Evolutionary conservation across 2,113 vertebrate genomes (phyloP), one percentile per base, ranked within the genome.

Genomic region (Rynchops niger): DNA sequence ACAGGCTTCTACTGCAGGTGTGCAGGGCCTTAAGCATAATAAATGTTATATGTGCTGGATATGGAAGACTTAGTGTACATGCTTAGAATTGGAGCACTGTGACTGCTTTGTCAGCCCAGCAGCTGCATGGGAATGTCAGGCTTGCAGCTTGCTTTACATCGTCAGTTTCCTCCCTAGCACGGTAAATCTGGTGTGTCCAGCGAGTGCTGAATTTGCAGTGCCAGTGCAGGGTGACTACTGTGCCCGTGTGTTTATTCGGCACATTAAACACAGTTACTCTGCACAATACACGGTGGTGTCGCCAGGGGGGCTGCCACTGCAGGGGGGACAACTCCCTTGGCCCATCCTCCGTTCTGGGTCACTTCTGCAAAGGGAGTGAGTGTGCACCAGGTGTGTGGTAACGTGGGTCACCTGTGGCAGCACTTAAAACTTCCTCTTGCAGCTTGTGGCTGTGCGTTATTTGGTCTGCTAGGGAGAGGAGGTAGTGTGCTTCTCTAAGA

Each of bases 211-310:
- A 34, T 36, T 42, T 58, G 87, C 69, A 27, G 49, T 0, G 45
- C 30, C 34, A 15, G 8, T 42, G 40, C 38, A 23, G 74, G 47
- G 72, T 4, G 1, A 2, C 67, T 36, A 50, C 93, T 45, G 49
- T 6, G 23, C 4, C 3, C 4, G 0, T 6, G 12, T 9, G n/a
- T 63, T 40, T 50, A 30, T 32, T 63, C 1, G 5, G 55, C 45
- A 10, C 25, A 2, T 12, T 9, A 22, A 70, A 26, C 34, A 5
- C 43, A 3, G 11, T 45, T 58, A 12, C 9, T 42, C 43, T 32
- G 40, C 59, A 9, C 13, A 6, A 6, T 1, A 1, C 34, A 27
- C 6, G 1, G 42, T 6, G 9, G 45, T 62, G 3, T 49, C 6
- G 7, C 18, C 0, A 1, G 17, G 38, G 32, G 43, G 50, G 8